Conservation (phyloP, 92 coral and sea anemone species). For the Virgularia gustaviana region DNA sequence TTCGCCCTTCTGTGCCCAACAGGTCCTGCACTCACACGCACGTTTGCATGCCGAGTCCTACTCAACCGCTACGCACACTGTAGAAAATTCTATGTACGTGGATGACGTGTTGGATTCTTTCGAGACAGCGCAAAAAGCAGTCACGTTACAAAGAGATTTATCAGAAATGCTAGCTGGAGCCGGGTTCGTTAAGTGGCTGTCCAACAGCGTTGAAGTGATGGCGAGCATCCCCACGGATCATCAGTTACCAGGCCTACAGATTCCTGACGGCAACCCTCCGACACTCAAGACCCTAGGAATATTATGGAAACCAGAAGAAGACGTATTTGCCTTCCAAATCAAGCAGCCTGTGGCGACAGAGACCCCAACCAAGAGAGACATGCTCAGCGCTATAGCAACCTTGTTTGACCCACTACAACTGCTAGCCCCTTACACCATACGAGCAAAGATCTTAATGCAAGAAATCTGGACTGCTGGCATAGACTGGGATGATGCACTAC, state of each 20-base stretch:
- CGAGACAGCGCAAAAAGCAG: neutral
- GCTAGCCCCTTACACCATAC: conserved; percentile 40
- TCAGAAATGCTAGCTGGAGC: conserved; percentile 33
- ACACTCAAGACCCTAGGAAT: conserved; percentile 48
- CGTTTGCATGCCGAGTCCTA: neutral
- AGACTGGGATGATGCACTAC: conserved; percentile 58
- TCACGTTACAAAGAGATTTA: neutral
- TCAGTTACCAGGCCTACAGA: conserved; percentile 1
- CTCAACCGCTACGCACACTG: neutral
- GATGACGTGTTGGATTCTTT: conserved; percentile 7
- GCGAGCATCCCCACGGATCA: conserved; percentile 36
- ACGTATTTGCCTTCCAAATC: conserved; percentile 33
- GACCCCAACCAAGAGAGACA: conserved; percentile 42
- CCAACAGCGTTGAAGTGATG: conserved; percentile 34
- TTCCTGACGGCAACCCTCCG: conserved; percentile 2
- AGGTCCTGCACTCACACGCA: conserved; percentile 23
- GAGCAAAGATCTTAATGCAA: conserved; percentile 50
- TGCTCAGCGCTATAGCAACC: conserved; percentile 49
- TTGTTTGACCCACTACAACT: conserved; percentile 56
- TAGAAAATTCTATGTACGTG: conserved; percentile 20
- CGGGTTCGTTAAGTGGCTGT: conserved; percentile 36
- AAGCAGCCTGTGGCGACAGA: neutral
- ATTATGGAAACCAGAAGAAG: conserved; percentile 38
- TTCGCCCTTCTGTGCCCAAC: conserved; percentile 17
- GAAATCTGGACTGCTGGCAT: conserved; percentile 25